Evolutionary conservation across 2,888 invertebrate genomes (phyloP).

Genomic region (Pterobdella sp.): DNA sequence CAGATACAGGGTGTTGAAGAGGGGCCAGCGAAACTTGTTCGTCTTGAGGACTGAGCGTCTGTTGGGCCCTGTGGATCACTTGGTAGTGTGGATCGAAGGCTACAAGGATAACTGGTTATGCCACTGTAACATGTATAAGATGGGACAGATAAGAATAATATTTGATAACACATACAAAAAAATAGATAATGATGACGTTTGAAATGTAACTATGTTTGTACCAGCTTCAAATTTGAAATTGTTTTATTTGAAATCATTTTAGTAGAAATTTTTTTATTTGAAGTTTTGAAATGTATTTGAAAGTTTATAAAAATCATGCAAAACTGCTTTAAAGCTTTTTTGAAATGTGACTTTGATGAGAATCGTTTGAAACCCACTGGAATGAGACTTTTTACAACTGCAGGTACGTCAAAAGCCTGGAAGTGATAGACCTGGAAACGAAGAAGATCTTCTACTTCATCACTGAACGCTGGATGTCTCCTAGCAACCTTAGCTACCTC

Average conservation of each 20-base stretch:
- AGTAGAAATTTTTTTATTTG: background rate
- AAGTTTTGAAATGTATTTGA: no score
- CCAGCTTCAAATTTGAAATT: background rate
- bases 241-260: background rate
- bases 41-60: slow-evolving; percentile 1
- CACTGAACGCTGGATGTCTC: slow-evolving; percentile 21
- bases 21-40: slow-evolving; percentile 16
- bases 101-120: slow-evolving; percentile 16
- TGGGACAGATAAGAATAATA: background rate
- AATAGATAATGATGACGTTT: background rate
- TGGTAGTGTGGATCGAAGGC: slow-evolving; percentile 18
- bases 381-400: no score
- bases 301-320: no score
- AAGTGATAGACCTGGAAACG: slow-evolving; percentile 18
- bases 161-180: background rate
- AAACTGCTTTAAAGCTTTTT: no score
- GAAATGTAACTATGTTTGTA: background rate
- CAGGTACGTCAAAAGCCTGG: slow-evolving; percentile 19
- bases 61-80: slow-evolving; percentile 5
- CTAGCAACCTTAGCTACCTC: slow-evolving; percentile 1
- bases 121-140: background rate
- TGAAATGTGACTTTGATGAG: no score
- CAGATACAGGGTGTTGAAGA: slow-evolving; percentile 2
- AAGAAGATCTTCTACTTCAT: slow-evolving; percentile 22
- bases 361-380: no score